These are phyloP conservation scores for Formica aserva DNA, from an alignment of 2,888 invertebrate species.

Conservation along the genomic window DNA sequence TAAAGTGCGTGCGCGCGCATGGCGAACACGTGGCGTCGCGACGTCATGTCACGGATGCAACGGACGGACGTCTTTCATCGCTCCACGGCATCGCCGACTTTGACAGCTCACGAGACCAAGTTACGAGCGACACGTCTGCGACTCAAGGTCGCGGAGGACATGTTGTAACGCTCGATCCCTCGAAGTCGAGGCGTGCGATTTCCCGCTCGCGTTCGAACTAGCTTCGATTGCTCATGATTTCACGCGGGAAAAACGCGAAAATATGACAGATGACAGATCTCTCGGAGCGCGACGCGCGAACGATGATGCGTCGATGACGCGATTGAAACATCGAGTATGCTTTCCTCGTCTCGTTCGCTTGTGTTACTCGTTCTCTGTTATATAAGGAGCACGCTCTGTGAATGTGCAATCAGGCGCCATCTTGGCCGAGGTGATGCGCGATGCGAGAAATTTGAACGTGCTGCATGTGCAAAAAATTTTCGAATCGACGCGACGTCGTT, in stretches of 20 bases:
- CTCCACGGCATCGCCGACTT: neutral
- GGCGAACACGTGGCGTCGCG: constrained; percentile 44
- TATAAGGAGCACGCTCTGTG: constrained; percentile 73
- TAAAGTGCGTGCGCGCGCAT: constrained; percentile 1
- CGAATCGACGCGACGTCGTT: neutral
- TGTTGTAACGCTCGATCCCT: constrained; percentile 68
- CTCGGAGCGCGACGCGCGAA: neutral
- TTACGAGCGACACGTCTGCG: constrained; percentile 65
- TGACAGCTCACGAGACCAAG: constrained; percentile 21
- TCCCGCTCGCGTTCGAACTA: constrained; percentile 50
- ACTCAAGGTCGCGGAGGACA: constrained; percentile 75
- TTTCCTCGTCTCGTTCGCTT: constrained; percentile 61
- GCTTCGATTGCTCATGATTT: neutral
- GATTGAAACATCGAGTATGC: neutral
- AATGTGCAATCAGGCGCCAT: constrained; percentile 71
- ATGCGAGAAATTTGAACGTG: constrained; percentile 28
- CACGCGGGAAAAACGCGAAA: neutral
- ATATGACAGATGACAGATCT: neutral
- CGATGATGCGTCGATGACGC: neutral
- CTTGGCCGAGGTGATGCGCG: constrained; percentile 63
- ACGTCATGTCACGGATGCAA: constrained; percentile 16
- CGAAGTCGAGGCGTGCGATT: constrained; percentile 38
- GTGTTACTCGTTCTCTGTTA: constrained; percentile 73
- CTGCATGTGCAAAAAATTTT: neutral
- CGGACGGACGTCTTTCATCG: neutral